These are phyloP conservation scores for Cataglyphis cursor DNA, from an alignment of 2,888 invertebrate species.

Conservation along the genomic window DNA sequence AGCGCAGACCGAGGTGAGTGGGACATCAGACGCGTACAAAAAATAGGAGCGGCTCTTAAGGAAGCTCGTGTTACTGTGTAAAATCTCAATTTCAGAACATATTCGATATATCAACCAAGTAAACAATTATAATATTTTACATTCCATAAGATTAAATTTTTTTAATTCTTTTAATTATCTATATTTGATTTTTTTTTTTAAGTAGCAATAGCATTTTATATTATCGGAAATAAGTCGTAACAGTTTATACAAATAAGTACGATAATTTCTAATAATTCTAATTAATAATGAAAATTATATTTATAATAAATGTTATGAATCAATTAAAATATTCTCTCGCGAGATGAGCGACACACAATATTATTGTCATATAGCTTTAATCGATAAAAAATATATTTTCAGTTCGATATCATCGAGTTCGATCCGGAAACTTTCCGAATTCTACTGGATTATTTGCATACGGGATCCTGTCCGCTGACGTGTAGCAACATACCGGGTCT, in stretches of 20 bases:
- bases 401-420: conserved; percentile 98
- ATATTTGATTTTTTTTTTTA: background rate
- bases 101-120: background rate
- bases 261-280: background rate
- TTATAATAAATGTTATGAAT: background rate
- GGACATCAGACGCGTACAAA: background rate
- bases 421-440: conserved; percentile 97
- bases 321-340: background rate
- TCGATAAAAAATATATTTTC: conserved; percentile 77
- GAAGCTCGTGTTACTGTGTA: background rate
- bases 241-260: background rate
- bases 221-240: background rate
- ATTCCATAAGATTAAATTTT: background rate
- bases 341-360: background rate
- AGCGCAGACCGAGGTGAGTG: conserved; percentile 94
- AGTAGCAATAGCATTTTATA: background rate
- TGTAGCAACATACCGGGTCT: conserved; percentile 97
- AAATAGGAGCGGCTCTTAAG: background rate
- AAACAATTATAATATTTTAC: background rate
- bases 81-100: background rate
- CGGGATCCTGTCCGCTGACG: conserved; percentile 96
- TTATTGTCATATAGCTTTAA: background rate
- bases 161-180: background rate
- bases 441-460: conserved; percentile 96
- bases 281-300: background rate